Base-by-base conservation (phyloP, 2,113 vertebrate genomes). In the Menura novaehollandiae region DNA sequence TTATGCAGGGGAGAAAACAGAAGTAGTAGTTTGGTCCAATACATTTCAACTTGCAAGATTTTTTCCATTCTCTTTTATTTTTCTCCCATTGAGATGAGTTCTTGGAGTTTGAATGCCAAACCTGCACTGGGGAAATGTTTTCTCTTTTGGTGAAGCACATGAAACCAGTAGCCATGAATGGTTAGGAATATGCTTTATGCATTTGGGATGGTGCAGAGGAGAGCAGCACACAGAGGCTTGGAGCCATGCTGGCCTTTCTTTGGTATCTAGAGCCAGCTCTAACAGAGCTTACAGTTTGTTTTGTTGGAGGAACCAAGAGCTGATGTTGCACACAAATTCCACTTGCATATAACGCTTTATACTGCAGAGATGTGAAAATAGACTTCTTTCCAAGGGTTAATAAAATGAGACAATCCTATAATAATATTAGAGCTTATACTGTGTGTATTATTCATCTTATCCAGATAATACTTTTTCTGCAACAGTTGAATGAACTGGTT, bases 111-210 rank as follows among this genome's bases (percentile, higher is more conserved):
- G 41, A 90, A 88, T 74, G 13, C 5, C 19, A 74, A 33, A 43
- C 23, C 4, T 47, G 11, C 3, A 0, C 64, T 33, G 59, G 33
- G 69, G 16, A 77, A 33, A 35, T 0, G 0, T 76, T 80, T 80
- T 73, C 21, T 64, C 9, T 33, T 71, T 58, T 47, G 21, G 10
- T 69, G 59, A 64, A 84, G 35, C 15, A 33, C 10, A 0, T 77
- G 15, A 14, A 84, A 35, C 24, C 28, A 12, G 30, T 60, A 22
- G 14, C 41, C 5, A 1, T 47, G 55, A 59, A 26, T 43, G 58
- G 8, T 47, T 59, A n/a, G 43, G 28, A 51, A 27, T 20, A 11
- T 41, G 28, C 39, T 71, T 75, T 9, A 2, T 62, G 46, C 7
- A 1, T 22, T 3, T 43, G 44, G 33, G 32, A 9, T 59, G 22